phyloP scores from a whole-genome alignment of 2,113 vertebrate genomes.

The Austrofundulus limnaeus region DNA sequence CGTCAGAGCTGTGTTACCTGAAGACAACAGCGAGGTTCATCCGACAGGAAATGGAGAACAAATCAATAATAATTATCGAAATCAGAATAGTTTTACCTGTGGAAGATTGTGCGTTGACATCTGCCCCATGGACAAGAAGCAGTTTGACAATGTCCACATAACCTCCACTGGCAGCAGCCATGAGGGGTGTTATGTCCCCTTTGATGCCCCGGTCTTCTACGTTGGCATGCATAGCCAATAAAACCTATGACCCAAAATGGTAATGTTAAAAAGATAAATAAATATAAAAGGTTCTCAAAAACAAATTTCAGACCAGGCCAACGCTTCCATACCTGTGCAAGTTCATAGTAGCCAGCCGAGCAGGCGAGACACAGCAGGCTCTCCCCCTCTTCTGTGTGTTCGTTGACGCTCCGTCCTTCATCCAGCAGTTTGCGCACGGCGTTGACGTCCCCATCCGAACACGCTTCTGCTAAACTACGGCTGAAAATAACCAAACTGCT shows the following conservation, averaged over 20 bases:
- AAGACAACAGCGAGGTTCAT: not conserved
- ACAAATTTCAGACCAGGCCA: too few relatives aligned
- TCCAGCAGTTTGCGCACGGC: slow-evolving; percentile 96
- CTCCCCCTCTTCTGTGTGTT: slow-evolving; percentile 98
- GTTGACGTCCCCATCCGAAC: slow-evolving; percentile 98
- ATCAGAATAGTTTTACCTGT: slow-evolving; percentile 80
- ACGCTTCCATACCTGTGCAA: slow-evolving; percentile 88
- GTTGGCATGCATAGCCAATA: slow-evolving; percentile 97
- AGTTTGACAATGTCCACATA: slow-evolving; percentile 98
- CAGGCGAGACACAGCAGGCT: slow-evolving; percentile 96
- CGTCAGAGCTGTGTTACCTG: slow-evolving; percentile 96
- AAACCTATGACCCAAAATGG: slow-evolving; percentile 77
- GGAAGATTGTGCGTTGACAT: slow-evolving; percentile 96
- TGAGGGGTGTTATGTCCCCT: slow-evolving; percentile 97
- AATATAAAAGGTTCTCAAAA: too few relatives aligned
- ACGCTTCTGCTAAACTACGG: slow-evolving; percentile 98
- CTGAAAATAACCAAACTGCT: slow-evolving; percentile 91
- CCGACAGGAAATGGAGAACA: not conserved
- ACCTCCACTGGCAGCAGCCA: slow-evolving; percentile 98
- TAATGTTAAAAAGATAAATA: not conserved
- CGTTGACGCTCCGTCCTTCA: slow-evolving; percentile 97
- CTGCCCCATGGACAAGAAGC: slow-evolving; percentile 94
- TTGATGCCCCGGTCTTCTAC: slow-evolving; percentile 98
- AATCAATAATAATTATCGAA: not conserved
- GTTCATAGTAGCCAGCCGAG: slow-evolving; percentile 97